A percentile compares a stretch with the other conserved stretches of the same genome.
phyloP scores from a whole-genome alignment of 2,797 vertebrate genomes.

The Hydrocynus forskahlii region DNA sequence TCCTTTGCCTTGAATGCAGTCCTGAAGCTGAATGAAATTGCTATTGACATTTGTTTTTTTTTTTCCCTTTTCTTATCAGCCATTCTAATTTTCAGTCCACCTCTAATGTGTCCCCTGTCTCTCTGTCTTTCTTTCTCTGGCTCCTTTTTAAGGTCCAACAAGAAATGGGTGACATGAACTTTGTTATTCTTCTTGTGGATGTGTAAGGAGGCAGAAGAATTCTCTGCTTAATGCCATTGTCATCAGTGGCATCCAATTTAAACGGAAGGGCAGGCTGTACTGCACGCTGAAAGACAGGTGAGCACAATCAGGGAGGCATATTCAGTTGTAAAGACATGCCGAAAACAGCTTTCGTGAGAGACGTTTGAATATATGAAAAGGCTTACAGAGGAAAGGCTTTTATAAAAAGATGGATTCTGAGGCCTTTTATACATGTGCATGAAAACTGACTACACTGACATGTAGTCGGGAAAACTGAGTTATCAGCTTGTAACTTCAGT shows the following conservation, averaged over 20 bases:
- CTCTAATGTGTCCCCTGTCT: neutral
- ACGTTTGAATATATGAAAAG: neutral
- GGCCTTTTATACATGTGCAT: no score
- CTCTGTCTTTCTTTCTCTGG: neutral
- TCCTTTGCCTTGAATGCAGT: slow-evolving; percentile 19
- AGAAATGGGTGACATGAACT: neutral
- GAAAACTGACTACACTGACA: no score
- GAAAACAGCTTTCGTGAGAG: no score
- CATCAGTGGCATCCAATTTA: neutral
- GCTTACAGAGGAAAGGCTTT: neutral
- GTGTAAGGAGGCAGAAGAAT: neutral
- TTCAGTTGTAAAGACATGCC: no score
- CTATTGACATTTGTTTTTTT: slow-evolving; percentile 39
- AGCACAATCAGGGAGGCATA: neutral
- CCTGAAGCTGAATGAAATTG: slow-evolving; percentile 44
- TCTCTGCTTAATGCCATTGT: neutral
- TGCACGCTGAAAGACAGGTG: neutral
- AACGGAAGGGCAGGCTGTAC: neutral
- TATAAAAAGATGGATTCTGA: neutral
- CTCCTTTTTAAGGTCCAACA: slow-evolving; percentile 7
- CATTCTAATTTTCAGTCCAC: slow-evolving; percentile 20
- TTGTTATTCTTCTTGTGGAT: slow-evolving; percentile 1
- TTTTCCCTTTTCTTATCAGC: slow-evolving; percentile 4
- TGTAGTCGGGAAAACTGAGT: no score
- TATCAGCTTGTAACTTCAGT: no score